These are phyloP conservation scores for Sarotherodon lohbergeri DNA, from an alignment of 2,113 vertebrate species.

Conservation along the genomic window DNA sequence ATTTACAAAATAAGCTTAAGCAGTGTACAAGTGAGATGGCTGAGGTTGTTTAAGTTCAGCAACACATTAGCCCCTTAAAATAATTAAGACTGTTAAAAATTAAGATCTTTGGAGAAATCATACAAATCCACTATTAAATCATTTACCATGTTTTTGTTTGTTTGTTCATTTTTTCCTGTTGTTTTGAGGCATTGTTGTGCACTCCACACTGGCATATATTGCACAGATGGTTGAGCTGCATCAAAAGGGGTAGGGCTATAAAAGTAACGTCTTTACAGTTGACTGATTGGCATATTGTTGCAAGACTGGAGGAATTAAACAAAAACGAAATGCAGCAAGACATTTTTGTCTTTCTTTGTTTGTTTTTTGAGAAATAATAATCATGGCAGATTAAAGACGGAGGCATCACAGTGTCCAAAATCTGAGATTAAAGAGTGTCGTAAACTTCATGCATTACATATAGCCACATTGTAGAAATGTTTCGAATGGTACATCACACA, in stretches of 20 bases:
- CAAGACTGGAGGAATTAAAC: not conserved
- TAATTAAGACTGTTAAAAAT: not conserved
- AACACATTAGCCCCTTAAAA: not conserved
- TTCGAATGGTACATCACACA: not conserved
- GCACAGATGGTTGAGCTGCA: not conserved
- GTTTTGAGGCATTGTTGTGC: not conserved
- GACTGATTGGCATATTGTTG: not conserved
- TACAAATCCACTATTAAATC: not conserved
- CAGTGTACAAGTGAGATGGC: not conserved
- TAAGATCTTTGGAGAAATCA: not conserved
- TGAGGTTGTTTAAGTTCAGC: not conserved
- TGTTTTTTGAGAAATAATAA: not conserved
- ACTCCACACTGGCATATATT: not conserved
- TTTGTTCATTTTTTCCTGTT: not conserved
- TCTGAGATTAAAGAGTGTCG: not conserved
- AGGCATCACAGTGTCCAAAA: not conserved
- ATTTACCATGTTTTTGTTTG: not conserved
- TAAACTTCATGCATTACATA: not conserved
- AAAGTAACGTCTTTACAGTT: not conserved
- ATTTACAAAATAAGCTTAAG: not conserved
- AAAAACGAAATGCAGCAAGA: not conserved
- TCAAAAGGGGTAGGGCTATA: not conserved
- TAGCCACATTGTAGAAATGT: not conserved
- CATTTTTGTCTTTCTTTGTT: not conserved
- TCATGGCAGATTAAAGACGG: not conserved